Base-by-base conservation (phyloP, 1,140 invertebrate genomes). In the Diachasma alloeum region DNA sequence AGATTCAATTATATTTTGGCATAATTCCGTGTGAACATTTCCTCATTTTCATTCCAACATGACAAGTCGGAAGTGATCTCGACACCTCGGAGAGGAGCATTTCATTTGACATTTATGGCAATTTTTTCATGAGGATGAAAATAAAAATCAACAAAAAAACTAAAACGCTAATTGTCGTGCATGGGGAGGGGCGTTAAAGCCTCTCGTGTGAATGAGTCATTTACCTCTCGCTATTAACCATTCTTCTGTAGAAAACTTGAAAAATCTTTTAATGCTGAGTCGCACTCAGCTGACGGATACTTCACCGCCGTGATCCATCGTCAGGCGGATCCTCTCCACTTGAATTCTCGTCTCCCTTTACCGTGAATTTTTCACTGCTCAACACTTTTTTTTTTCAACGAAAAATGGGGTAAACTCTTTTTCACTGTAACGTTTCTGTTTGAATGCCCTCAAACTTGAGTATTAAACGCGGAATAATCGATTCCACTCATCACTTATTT, bases 321-420 rank as follows among this genome's bases (percentile, higher is more conserved):
- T 75, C 63, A 69, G 63, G 74, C 74, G 72, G 66, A 59, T 74
- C 72, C 37, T 63, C 8, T 19, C 24, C 26, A 26, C 59, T 31
- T 19, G n/a, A 56, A 56, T 56, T 56, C 10, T 3, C 48, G n/a
- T 19, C 19, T 22, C 8, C 19, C 48, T 56, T 2, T 19, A 19
- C 48, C n/a, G 15, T 17, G 48, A 19, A 56, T 15, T 56, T 15
- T 17, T 19, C 48, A 56, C 48, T 42, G 44, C 31, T 42, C 39
- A 37, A 37, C 36, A 42, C 39, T 42, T 42, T 42, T 42, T 42
- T 42, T 11, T 42, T 13, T 9, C 39, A 9, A 42, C 9, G 9
- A 42, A 4, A 4, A 42, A 42, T 42, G 39, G 39, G 39, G 9
- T 42, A 9, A 10, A 42, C 39, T 42, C 1, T 42, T 11, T 42